Base-by-base conservation (phyloP, 2,888 invertebrate species). In the Eupithecia tripunctaria region DNA sequence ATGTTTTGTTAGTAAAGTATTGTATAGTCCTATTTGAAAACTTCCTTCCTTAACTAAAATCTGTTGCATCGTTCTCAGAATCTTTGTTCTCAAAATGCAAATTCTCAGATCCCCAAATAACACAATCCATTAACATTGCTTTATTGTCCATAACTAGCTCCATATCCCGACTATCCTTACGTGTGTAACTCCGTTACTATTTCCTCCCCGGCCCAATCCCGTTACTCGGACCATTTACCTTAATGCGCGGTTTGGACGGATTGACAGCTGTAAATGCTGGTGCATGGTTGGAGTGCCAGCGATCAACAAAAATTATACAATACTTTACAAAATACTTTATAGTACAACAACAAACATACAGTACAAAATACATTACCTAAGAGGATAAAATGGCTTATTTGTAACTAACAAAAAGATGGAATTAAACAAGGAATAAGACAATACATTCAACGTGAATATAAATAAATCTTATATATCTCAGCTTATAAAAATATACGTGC, bases 201-300 rank as follows among this genome's bases (percentile, higher is more conserved):
- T 90, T 91, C 93, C 93, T 87, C 86, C 86, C 84, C 82, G 27
- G 82, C 82, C 82, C 80, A 81, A 85, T 88, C 85, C 88, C 85
- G 90, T 93, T 92, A 90, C 84, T 84, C 94, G 92, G 90, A 85
- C 93, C 94, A 94, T 94, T 94, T 94, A 90, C 86, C 89, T 85
- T 93, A 92, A 94, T 92, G 90, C 91, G 94, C 88, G 94, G 94
- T 93, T 93, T 91, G 86, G 84, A 79, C 86, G 91, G 93, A 93
- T 93, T 93, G 93, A 93, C 93, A 93, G 89, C 82, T 82, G 74
- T 78, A 74, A 70, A 71, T 77, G 68, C 72, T 74, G 66, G 78
- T 76, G 32, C 60, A 70, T 77, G 62, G 68, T 74, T 60, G 63
- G 29, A 77, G 67, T 68, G 59, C 27, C 7, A 41, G 73, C 70